These are phyloP conservation scores for Stichopus horrens DNA, from an alignment of 53 echinoderm and acorn worm species.

Conservation along the genomic window DNA sequence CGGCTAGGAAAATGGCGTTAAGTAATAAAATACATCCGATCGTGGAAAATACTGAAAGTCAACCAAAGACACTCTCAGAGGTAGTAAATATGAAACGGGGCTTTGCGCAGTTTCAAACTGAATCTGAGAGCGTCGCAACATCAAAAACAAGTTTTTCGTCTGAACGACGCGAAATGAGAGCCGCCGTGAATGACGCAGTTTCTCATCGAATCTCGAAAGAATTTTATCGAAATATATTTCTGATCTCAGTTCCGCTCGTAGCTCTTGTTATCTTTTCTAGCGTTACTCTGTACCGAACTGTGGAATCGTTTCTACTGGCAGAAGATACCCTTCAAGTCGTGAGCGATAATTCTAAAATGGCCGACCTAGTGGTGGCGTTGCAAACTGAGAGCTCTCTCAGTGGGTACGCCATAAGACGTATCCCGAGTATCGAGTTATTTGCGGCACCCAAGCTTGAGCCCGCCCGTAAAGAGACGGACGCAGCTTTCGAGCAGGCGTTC, in stretches of 20 bases:
- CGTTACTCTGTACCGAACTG: slow-evolving; percentile 25
- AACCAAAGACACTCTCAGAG: neutral
- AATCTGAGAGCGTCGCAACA: neutral
- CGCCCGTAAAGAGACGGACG: neutral
- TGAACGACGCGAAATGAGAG: slow-evolving; percentile 8
- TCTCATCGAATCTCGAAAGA: slow-evolving; percentile 29
- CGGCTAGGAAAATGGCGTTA: neutral
- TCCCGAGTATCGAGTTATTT: neutral
- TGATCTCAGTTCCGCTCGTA: slow-evolving; percentile 10
- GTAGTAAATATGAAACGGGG: neutral
- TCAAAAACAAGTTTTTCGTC: slow-evolving; percentile 30
- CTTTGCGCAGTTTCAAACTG: neutral
- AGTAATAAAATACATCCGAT: neutral
- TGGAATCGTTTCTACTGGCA: neutral
- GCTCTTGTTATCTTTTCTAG: neutral
- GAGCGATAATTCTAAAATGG: neutral
- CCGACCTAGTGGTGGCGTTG: slow-evolving; percentile 3
- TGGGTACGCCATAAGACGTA: slow-evolving; percentile 39
- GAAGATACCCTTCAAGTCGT: neutral
- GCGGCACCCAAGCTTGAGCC: neutral
- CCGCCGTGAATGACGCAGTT: slow-evolving; percentile 1
- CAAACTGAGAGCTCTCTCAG: slow-evolving; percentile 58
- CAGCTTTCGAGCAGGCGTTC: neutral
- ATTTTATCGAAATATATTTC: slow-evolving; percentile 2
- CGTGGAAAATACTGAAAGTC: neutral